A percentile compares a stretch with the other conserved stretches of the same genome.
Evolutionary conservation across 2,113 vertebrate genomes (phyloP).

Genomic region (Nothoprocta pentlandii): DNA sequence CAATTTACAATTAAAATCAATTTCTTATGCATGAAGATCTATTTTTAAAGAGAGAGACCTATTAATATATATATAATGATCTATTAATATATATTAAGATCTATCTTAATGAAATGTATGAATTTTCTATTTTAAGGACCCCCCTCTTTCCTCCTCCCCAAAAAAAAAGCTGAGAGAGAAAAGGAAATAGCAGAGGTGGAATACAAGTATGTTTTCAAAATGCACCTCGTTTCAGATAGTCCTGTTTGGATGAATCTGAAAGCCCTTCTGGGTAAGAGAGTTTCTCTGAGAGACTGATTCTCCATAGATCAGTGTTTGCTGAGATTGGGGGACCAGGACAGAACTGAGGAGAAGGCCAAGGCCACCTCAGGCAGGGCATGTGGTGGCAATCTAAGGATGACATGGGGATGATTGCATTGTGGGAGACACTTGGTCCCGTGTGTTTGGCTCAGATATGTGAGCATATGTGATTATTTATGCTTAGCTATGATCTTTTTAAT

Average conservation of each 20-base stretch:
- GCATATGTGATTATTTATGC: background rate
- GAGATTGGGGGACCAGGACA: background rate
- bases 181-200: background rate
- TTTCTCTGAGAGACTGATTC: background rate
- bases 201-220: background rate
- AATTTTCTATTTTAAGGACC: constrained; percentile 18
- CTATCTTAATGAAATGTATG: background rate
- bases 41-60: constrained; percentile 18
- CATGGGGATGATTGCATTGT: background rate
- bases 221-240: background rate
- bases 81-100: constrained; percentile 32
- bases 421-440: background rate
- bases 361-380: background rate
- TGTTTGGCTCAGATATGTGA: background rate
- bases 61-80: constrained; percentile 39
- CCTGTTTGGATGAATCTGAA: background rate
- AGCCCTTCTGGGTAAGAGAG: background rate
- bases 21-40: constrained; percentile 17
- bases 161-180: background rate
- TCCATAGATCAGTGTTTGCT: rapidly evolving
- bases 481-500: background rate
- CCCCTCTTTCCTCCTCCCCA: background rate
- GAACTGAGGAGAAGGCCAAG: background rate
- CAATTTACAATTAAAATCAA: constrained; percentile 59
- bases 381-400: background rate